A percentile compares a stretch with the other conserved stretches of the same genome.
Evolutionary conservation across 2,113 vertebrate species (phyloP).

Genomic region (Brachypteracias leptosomus): DNA sequence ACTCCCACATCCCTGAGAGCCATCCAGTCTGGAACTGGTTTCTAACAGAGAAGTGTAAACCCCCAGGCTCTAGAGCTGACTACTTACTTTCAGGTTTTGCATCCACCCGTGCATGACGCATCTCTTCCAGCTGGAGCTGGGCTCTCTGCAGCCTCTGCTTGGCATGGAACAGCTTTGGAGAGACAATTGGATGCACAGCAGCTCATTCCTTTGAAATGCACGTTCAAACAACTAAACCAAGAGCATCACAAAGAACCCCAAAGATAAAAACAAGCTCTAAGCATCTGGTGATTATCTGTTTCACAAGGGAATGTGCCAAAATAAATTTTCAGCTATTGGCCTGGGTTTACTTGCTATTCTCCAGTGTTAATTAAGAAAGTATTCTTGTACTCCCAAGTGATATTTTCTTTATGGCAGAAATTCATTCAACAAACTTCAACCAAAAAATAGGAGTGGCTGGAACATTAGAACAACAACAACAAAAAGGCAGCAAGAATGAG

Average conservation of each 20-base stretch:
- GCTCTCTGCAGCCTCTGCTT: slow-evolving; percentile 90
- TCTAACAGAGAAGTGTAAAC: not conserved
- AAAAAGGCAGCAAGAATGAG: not conserved
- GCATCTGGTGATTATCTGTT: not conserved
- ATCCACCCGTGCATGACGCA: slow-evolving; percentile 88
- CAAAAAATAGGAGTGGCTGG: not conserved
- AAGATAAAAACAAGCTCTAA: not conserved
- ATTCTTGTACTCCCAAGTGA: not conserved
- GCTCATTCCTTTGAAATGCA: slow-evolving; percentile 15
- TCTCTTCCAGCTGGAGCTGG: slow-evolving; percentile 90
- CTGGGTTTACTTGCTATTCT: not conserved
- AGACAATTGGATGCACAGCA: slow-evolving; percentile 15
- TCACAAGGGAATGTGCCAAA: not conserved
- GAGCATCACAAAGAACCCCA: not conserved
- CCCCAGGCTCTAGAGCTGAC: not conserved
- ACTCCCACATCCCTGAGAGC: not conserved
- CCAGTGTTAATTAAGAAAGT: not conserved
- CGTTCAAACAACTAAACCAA: not conserved
- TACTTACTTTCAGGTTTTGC: slow-evolving; percentile 95
- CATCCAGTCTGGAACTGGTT: not conserved
- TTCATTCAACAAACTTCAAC: slow-evolving; percentile 5
- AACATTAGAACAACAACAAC: not conserved
- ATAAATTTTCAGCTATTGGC: not conserved
- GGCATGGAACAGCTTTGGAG: slow-evolving; percentile 86
- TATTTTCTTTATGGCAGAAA: not conserved